Conservation (phyloP, 2,113 vertebrate species). For the Brevimyrus niger region DNA sequence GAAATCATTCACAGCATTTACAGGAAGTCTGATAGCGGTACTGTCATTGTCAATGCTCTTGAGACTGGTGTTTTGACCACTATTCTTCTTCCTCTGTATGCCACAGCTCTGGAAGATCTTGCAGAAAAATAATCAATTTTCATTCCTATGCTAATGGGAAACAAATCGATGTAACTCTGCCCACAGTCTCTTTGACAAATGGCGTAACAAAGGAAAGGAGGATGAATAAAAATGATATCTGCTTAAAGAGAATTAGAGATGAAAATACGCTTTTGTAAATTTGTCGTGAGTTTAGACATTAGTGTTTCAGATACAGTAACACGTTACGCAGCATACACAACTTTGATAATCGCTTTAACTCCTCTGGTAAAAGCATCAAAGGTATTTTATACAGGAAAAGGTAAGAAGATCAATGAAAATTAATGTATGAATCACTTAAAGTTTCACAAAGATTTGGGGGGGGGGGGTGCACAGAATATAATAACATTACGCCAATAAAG, state of each 20-base stretch:
- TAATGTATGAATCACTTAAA: not conserved
- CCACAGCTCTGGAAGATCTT: not conserved
- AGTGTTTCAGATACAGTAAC: not conserved
- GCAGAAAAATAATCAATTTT: not conserved
- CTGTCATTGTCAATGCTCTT: not conserved
- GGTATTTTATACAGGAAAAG: not conserved
- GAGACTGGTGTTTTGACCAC: not conserved
- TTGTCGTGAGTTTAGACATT: not conserved
- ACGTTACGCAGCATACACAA: not conserved
- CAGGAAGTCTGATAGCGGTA: not conserved
- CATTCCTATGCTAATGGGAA: conserved; percentile 3
- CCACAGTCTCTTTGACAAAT: not conserved
- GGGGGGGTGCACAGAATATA: not conserved
- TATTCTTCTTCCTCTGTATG: not conserved
- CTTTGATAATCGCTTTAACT: not conserved
- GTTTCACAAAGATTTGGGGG: not conserved
- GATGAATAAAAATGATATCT: not conserved
- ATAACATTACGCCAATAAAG: not conserved
- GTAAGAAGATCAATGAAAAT: not conserved
- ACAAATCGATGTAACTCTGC: not conserved
- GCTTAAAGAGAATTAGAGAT: not conserved
- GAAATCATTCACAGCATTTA: not conserved
- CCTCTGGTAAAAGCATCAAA: not conserved
- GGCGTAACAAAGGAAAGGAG: not conserved
- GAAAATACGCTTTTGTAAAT: not conserved